Conservation (phyloP, 1,140 invertebrate species). For the Planococcus citri region DNA sequence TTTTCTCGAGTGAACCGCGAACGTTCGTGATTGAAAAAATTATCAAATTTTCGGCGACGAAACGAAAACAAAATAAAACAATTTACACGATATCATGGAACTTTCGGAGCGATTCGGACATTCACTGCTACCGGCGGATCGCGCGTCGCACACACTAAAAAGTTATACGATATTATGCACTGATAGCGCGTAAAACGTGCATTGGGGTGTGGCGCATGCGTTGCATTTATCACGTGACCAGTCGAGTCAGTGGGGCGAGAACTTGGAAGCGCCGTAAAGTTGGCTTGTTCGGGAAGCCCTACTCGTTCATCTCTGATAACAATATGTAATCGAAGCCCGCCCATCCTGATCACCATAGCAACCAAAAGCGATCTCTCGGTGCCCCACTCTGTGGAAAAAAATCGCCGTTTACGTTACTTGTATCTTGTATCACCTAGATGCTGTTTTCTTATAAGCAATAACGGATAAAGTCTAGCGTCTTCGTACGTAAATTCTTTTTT, state of each 20-base stretch:
- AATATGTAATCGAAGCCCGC: slow-evolving; percentile 1
- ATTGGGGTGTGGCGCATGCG: slow-evolving; percentile 9
- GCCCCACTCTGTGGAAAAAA: slow-evolving; percentile 15
- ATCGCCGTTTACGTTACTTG: neutral
- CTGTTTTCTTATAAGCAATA: neutral
- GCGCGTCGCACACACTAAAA: slow-evolving; percentile 9
- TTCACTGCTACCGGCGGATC: slow-evolving; percentile 9
- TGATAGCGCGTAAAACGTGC: slow-evolving; percentile 2
- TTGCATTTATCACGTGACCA: neutral
- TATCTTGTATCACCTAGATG: neutral
- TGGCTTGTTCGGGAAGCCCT: slow-evolving; percentile 9
- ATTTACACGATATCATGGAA: neutral
- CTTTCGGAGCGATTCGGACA: neutral
- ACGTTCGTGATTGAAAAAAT: no score
- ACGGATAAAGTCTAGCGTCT: slow-evolving; percentile 6
- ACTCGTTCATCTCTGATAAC: neutral
- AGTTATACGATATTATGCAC: neutral
- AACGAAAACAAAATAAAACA: neutral
- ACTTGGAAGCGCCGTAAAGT: neutral
- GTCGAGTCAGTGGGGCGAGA: neutral
- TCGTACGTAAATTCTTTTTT: neutral
- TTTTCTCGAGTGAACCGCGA: no score
- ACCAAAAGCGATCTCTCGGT: slow-evolving; percentile 3
- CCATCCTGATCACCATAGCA: slow-evolving; percentile 7
- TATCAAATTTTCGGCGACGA: neutral